These are phyloP conservation scores for Zoanthus gigantus DNA, from an alignment of 92 coral and sea anemone species.

Conservation along the genomic window DNA sequence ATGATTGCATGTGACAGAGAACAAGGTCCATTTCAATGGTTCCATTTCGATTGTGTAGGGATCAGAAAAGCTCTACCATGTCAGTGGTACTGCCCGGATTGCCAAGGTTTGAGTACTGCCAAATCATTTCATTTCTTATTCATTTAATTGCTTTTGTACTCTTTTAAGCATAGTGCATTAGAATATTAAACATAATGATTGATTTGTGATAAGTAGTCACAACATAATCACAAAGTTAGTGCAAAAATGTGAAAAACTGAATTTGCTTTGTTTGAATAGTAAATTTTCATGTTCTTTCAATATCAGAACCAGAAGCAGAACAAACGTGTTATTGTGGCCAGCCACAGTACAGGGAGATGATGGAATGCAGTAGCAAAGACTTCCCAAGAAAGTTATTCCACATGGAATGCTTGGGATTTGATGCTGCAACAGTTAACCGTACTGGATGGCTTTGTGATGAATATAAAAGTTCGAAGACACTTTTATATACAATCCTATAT, in stretches of 20 bases:
- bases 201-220: not conserved
- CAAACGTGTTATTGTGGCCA: slow-evolving; percentile 36
- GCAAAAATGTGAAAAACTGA: slow-evolving; percentile 9
- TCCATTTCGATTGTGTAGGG: slow-evolving; percentile 56
- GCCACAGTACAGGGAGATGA: slow-evolving; percentile 32
- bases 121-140: not conserved
- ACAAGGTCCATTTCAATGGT: slow-evolving; percentile 33
- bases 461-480: slow-evolving; percentile 16
- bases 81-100: slow-evolving; percentile 34
- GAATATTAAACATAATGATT: not conserved
- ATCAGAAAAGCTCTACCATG: slow-evolving; percentile 43
- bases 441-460: slow-evolving; percentile 13
- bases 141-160: not conserved
- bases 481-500: not conserved
- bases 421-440: slow-evolving; percentile 15
- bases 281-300: slow-evolving; percentile 24
- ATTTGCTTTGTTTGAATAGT: slow-evolving; percentile 1
- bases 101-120: not conserved
- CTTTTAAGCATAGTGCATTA: not conserved
- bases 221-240: slow-evolving; percentile 19
- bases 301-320: slow-evolving; percentile 33
- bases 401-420: slow-evolving; percentile 17
- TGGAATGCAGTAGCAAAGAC: slow-evolving; percentile 22
- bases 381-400: slow-evolving; percentile 31
- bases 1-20: slow-evolving; percentile 45